Evolutionary conservation across 2,888 invertebrate species (phyloP).

Genomic region (Agriopis aurantiaria): DNA sequence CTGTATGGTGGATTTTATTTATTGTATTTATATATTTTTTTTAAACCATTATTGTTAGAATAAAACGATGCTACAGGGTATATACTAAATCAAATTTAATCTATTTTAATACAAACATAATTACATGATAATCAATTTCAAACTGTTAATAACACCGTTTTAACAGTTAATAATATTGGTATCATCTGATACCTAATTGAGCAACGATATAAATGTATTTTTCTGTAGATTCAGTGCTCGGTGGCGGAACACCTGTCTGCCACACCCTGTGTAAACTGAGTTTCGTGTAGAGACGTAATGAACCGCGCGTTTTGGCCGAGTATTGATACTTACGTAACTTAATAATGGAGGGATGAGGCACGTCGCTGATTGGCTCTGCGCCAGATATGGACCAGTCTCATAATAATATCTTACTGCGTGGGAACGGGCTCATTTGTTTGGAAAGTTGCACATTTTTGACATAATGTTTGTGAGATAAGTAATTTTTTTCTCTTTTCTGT

Average conservation of each 20-base stretch:
- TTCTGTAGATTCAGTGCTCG: not conserved
- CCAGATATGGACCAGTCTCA: constrained; percentile 28
- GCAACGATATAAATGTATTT: not conserved
- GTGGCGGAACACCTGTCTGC: constrained; percentile 48
- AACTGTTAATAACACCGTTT: no score
- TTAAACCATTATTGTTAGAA: no score
- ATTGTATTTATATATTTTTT: no score
- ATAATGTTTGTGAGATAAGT: not conserved
- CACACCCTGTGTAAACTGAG: constrained; percentile 47
- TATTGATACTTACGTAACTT: constrained; percentile 38
- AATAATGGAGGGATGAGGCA: constrained; percentile 25
- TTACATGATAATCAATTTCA: no score
- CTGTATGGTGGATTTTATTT: no score
- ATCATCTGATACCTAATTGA: no score
- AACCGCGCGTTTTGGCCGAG: constrained; percentile 45
- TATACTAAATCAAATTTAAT: no score
- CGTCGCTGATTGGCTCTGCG: constrained; percentile 39
- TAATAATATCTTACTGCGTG: constrained; percentile 4
- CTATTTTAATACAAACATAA: no score
- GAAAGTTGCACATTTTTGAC: constrained; percentile 9
- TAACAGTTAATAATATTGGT: no score
- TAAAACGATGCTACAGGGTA: no score
- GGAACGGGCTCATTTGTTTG: constrained; percentile 23
- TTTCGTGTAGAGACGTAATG: constrained; percentile 48
- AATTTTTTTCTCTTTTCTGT: not conserved